Evolutionary conservation across 2,797 vertebrate species (phyloP).

Genomic region (Malacoraja senta): DNA sequence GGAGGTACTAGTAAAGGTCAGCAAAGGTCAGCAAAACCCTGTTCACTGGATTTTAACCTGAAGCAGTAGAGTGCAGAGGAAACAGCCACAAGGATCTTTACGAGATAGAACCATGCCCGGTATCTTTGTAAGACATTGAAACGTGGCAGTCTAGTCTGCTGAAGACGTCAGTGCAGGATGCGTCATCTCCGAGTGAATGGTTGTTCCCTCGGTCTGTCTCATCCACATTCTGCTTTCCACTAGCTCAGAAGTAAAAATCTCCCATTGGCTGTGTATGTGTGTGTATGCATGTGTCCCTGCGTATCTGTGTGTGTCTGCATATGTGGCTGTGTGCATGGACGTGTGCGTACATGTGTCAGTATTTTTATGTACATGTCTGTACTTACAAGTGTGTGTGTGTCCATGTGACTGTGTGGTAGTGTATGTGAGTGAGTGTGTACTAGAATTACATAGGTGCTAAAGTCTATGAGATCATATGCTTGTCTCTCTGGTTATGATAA

Average conservation of each 20-base stretch:
- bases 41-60: not conserved
- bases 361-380: not conserved
- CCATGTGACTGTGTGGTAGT: not conserved
- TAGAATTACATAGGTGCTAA: not conserved
- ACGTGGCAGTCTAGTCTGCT: not conserved
- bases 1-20: constrained; percentile 1
- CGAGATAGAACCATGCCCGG: not conserved
- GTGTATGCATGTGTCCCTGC: not conserved
- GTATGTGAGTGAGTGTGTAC: not conserved
- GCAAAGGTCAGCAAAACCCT: not conserved
- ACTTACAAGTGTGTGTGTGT: not conserved
- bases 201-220: not conserved
- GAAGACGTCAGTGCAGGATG: not conserved
- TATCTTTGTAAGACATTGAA: not conserved
- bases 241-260: not conserved
- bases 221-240: constrained; percentile 10
- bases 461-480: not conserved
- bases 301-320: not conserved
- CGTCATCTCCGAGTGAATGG: not conserved
- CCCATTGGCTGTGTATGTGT: not conserved
- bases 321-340: not conserved
- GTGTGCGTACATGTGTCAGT: not conserved
- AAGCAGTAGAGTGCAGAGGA: not conserved
- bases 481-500: not conserved
- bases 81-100: not conserved